Percentiles rank a stretch among this genome's conserved stretches.
Evolutionary conservation across 2,113 vertebrate species (phyloP).

Genomic region (Litocranius walleri): DNA sequence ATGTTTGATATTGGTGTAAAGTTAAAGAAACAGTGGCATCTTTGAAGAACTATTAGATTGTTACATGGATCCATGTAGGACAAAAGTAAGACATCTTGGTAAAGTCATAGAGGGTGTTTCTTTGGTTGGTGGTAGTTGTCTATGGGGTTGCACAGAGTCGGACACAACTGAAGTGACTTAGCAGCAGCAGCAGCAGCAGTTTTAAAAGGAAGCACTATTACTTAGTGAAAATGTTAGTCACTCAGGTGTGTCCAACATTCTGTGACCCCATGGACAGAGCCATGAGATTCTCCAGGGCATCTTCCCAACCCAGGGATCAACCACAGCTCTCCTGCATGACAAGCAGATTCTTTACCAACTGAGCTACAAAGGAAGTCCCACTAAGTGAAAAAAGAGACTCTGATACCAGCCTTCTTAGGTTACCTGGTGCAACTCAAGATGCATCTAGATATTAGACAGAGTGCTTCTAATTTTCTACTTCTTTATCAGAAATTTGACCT

Average conservation of each 20-base stretch:
- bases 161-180: too few relatives aligned
- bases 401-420: neutral
- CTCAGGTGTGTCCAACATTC: neutral
- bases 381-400: neutral
- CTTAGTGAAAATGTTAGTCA: neutral
- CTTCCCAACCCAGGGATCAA: neutral
- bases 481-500: neutral
- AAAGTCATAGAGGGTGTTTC: neutral
- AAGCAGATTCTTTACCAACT: neutral
- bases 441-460: neutral
- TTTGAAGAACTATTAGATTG: neutral
- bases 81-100: neutral
- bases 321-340: neutral
- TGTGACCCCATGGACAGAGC: neutral
- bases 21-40: neutral
- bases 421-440: neutral
- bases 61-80: neutral
- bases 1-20: neutral
- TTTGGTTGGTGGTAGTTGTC: neutral
- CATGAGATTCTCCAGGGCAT: neutral
- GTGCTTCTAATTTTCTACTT: neutral
- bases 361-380: neutral
- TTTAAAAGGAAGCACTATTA: neutral
- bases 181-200: too few relatives aligned
- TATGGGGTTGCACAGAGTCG: too few relatives aligned